Percentiles rank a stretch among this genome's conserved stretches.
These are phyloP conservation scores for Bombylius discolor DNA, from an alignment of 2,888 invertebrate genomes.

Conservation along the genomic window DNA sequence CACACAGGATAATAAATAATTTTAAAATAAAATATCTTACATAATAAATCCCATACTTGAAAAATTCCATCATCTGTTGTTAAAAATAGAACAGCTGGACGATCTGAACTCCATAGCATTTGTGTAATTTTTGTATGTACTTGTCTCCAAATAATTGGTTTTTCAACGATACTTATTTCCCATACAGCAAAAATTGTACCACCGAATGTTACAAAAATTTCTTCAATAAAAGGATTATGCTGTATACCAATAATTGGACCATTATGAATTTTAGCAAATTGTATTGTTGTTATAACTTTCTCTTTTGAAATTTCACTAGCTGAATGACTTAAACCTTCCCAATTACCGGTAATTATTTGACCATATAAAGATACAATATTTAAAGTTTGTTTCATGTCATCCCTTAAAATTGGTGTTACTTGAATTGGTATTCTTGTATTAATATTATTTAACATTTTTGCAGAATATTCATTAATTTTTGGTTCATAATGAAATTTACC, in stretches of 20 bases:
- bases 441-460: not conserved
- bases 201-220: constrained; percentile 56
- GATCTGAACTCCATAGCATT: constrained; percentile 61
- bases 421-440: constrained; percentile 19
- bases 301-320: constrained; percentile 44
- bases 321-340: constrained; percentile 55
- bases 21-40: constrained; percentile 15
- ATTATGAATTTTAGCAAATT: constrained; percentile 49
- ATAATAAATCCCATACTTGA: constrained; percentile 68
- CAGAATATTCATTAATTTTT: not conserved
- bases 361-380: constrained; percentile 34
- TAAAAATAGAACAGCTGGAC: constrained; percentile 58
- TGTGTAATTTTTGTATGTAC: constrained; percentile 45
- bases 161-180: constrained; percentile 48
- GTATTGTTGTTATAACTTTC: constrained; percentile 28
- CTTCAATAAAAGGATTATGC: constrained; percentile 48
- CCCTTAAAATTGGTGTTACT: constrained; percentile 6
- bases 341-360: constrained; percentile 31
- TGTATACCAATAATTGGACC: constrained; percentile 49
- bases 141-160: constrained; percentile 56
- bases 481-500: constrained; percentile 15
- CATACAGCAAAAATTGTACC: constrained; percentile 63
- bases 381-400: constrained; percentile 18
- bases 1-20: not conserved
- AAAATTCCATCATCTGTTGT: constrained; percentile 59